Percentiles rank a stretch among this genome's conserved stretches.
phyloP scores from a whole-genome alignment of 2,113 vertebrate species.

The Shinisaurus crocodilurus region DNA sequence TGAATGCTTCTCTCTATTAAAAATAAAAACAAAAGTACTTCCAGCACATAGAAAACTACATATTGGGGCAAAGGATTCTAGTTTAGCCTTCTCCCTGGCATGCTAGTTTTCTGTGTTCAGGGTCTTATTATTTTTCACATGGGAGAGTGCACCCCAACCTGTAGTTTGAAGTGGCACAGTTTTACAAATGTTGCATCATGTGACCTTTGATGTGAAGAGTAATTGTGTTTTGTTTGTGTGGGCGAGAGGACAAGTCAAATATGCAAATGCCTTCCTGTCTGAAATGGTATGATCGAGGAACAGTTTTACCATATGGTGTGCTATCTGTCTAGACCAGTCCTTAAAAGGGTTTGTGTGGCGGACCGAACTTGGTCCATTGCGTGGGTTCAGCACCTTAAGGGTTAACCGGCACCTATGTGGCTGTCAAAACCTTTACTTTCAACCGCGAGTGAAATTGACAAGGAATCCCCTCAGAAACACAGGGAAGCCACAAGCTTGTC shows the following conservation, averaged over 20 bases:
- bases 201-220: not conserved
- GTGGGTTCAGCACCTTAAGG: too few species aligned
- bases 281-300: not conserved
- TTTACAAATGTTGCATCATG: not conserved
- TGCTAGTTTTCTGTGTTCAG: not conserved
- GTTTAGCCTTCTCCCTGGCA: not conserved
- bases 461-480: too few species aligned
- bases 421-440: too few species aligned
- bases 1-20: not conserved
- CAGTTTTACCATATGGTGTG: not conserved
- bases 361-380: too few species aligned
- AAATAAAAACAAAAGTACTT: not conserved
- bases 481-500: too few species aligned
- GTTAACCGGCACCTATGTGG: too few species aligned
- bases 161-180: not conserved
- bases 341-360: not conserved
- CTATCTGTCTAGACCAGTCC: not conserved
- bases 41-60: not conserved
- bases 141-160: too few species aligned
- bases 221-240: not conserved
- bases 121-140: not conserved
- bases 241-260: not conserved
- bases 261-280: not conserved
- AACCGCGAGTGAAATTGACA: too few species aligned
- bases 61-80: not conserved